phyloP scores from a whole-genome alignment of 2,797 vertebrate species.

The Megaceryle alcyon region DNA sequence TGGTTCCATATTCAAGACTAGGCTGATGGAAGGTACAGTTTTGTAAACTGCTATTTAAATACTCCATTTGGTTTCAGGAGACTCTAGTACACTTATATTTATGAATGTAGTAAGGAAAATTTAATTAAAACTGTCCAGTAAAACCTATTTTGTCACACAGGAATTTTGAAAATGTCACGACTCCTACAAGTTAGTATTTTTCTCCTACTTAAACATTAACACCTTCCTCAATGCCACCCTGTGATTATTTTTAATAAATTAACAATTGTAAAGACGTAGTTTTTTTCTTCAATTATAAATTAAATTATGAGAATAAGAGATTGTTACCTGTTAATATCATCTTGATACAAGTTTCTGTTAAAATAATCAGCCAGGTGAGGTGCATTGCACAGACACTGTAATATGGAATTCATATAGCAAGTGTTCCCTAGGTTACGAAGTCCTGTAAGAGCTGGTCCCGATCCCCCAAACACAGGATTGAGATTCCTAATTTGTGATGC shows the following conservation, averaged over 20 bases:
- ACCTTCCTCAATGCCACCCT: neutral
- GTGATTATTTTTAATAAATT: neutral
- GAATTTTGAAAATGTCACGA: neutral
- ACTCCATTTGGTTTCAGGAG: neutral
- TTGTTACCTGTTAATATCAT: constrained; percentile 94
- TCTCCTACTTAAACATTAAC: neutral
- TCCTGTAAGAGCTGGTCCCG: constrained; percentile 91
- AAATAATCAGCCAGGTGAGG: constrained; percentile 93
- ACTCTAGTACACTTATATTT: neutral
- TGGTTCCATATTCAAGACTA: neutral
- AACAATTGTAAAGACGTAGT: neutral
- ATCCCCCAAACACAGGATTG: constrained; percentile 94
- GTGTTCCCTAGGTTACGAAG: constrained; percentile 98
- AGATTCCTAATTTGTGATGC: constrained; percentile 94
- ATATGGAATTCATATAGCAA: constrained; percentile 98
- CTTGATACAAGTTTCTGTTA: constrained; percentile 90
- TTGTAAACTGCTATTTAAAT: neutral
- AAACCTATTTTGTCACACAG: neutral
- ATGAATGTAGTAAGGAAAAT: neutral
- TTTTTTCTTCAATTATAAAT: neutral
- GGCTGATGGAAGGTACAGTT: neutral
- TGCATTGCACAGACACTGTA: constrained; percentile 96
- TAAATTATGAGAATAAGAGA: neutral
- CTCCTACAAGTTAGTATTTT: neutral
- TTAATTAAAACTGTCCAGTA: neutral